Percentiles rank a stretch among this genome's conserved stretches.
Evolutionary conservation across 2,113 vertebrate species (phyloP).

Genomic region (Prunella himalayana): DNA sequence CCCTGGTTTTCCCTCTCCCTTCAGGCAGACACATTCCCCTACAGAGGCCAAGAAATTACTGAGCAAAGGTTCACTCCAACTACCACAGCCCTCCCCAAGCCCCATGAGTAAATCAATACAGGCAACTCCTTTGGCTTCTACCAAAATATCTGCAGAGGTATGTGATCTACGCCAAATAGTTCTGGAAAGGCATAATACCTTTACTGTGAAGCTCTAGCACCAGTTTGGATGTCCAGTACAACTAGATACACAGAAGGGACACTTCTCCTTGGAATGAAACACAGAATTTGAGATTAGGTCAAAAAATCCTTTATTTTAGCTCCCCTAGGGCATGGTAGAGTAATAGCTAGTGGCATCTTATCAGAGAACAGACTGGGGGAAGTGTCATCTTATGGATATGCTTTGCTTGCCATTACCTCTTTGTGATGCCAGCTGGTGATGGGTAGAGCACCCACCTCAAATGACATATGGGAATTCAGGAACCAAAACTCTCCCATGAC

Average conservation of each 20-base stretch:
- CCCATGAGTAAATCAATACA: neutral
- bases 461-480: neutral
- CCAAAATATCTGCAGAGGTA: neutral
- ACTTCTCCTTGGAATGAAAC: neutral
- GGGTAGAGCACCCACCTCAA: neutral
- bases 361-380: neutral
- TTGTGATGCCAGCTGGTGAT: neutral
- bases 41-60: conserved; percentile 42
- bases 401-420: neutral
- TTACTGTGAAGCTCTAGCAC: neutral
- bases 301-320: neutral
- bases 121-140: neutral
- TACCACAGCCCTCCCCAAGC: neutral
- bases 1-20: neutral
- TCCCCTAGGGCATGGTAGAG: neutral
- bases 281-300: neutral
- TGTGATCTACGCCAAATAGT: accelerated
- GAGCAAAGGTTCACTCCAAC: neutral
- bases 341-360: neutral
- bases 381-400: neutral
- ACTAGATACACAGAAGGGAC: neutral
- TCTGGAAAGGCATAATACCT: neutral
- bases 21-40: conserved; percentile 15
- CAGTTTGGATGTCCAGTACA: neutral
- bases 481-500: neutral